These are phyloP conservation scores for Aselliscus stoliczkanus DNA, from an alignment of 2,797 vertebrate species.

Conservation along the genomic window DNA sequence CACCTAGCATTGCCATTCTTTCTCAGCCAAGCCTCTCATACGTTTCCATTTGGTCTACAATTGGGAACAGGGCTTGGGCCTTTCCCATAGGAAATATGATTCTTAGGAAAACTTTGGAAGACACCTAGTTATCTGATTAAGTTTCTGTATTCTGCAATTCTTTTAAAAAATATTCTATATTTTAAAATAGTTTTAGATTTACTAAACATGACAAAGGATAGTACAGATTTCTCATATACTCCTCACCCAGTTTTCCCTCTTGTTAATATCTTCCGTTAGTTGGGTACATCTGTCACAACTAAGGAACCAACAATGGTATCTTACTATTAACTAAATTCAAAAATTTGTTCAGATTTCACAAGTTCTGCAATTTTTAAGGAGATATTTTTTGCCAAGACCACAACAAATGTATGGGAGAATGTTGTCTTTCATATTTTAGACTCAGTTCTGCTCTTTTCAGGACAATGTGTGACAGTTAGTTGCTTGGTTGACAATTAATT, in stretches of 20 bases:
- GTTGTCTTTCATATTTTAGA: not conserved
- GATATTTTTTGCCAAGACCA: not conserved
- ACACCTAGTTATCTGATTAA: not conserved
- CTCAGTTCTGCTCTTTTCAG: not conserved
- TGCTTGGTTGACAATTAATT: not conserved
- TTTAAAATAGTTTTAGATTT: not conserved
- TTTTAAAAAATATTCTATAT: not conserved
- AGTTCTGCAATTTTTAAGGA: not conserved
- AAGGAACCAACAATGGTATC: not conserved
- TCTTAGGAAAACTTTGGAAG: not conserved
- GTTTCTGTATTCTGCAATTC: not conserved
- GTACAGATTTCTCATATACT: not conserved
- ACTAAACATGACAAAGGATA: not conserved
- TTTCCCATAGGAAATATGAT: not conserved
- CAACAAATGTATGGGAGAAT: not conserved
- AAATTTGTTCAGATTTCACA: not conserved
- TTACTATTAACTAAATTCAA: not conserved
- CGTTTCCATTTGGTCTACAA: not conserved
- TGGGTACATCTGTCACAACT: not conserved
- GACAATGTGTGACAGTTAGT: not conserved
- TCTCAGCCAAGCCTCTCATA: not conserved
- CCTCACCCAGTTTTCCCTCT: not conserved
- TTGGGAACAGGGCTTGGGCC: not conserved
- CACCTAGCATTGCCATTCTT: rapidly evolving
- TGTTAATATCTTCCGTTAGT: not conserved